Percentiles rank a stretch among this genome's conserved stretches.
phyloP scores from a whole-genome alignment of 2,113 vertebrate species.

The Benthochromis sp. region DNA sequence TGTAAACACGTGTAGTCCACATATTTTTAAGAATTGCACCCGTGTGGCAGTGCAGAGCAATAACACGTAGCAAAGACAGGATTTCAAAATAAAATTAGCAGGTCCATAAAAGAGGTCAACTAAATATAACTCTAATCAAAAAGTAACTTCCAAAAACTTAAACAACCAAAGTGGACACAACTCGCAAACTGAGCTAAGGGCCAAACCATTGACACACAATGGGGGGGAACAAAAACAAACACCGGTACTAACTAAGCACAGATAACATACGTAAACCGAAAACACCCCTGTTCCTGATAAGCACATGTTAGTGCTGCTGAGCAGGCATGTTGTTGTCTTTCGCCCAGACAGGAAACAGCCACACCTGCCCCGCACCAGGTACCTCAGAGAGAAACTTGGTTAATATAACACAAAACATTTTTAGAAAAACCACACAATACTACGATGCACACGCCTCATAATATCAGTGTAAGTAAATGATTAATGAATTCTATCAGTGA shows the following conservation, averaged over 20 bases:
- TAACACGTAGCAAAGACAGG: neutral
- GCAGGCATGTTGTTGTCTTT: neutral
- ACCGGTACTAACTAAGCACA: neutral
- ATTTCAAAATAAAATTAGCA: neutral
- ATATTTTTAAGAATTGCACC: neutral
- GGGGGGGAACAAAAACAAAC: neutral
- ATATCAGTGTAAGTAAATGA: neutral
- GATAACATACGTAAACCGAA: neutral
- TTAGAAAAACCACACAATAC: neutral
- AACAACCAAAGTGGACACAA: neutral
- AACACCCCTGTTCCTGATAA: neutral
- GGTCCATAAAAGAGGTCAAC: neutral
- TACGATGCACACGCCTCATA: neutral
- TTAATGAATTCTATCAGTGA: neutral
- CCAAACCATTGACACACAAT: neutral
- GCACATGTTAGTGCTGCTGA: neutral
- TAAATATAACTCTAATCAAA: neutral
- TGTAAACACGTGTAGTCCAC: neutral
- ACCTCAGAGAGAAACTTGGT: neutral
- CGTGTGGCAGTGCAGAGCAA: neutral
- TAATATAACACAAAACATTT: neutral
- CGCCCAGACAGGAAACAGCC: neutral
- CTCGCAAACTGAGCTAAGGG: neutral
- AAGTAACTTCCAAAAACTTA: neutral
- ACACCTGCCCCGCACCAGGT: neutral